Evolutionary conservation across 2,113 vertebrate genomes (phyloP).

Genomic region (Turdus rufiventris): DNA sequence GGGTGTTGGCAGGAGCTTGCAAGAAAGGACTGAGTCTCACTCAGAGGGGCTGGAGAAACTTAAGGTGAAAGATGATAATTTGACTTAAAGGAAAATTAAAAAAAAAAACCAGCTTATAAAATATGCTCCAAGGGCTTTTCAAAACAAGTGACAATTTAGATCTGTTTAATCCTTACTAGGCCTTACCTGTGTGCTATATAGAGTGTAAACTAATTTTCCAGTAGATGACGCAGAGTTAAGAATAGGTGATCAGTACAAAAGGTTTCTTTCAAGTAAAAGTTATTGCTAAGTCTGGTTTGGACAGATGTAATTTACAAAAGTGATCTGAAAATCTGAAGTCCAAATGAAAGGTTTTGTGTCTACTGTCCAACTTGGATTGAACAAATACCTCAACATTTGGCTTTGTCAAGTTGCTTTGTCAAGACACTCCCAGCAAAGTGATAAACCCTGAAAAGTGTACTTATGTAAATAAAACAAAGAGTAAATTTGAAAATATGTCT

Average conservation of each 20-base stretch:
- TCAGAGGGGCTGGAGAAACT: background rate
- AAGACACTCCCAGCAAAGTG: background rate
- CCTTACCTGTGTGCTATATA: background rate
- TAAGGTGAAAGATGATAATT: background rate
- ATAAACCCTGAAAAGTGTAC: background rate
- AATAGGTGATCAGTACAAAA: background rate
- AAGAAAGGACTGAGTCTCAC: background rate
- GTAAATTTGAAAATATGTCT: background rate
- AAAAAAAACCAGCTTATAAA: background rate
- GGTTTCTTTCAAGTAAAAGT: background rate
- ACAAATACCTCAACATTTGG: background rate
- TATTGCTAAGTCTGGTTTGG: background rate
- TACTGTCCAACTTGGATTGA: background rate
- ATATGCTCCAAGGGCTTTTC: background rate
- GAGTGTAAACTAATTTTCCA: background rate
- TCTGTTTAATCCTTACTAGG: background rate
- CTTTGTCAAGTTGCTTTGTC: background rate
- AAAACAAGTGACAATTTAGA: background rate
- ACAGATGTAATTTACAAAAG: background rate
- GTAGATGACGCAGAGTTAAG: background rate
- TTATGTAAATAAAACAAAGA: background rate
- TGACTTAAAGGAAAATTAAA: background rate
- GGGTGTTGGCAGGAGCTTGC: background rate
- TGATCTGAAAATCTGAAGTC: background rate
- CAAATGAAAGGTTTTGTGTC: background rate